These are phyloP conservation scores for Atta colombica DNA, from an alignment of 1,140 invertebrate species.

Conservation along the genomic window DNA sequence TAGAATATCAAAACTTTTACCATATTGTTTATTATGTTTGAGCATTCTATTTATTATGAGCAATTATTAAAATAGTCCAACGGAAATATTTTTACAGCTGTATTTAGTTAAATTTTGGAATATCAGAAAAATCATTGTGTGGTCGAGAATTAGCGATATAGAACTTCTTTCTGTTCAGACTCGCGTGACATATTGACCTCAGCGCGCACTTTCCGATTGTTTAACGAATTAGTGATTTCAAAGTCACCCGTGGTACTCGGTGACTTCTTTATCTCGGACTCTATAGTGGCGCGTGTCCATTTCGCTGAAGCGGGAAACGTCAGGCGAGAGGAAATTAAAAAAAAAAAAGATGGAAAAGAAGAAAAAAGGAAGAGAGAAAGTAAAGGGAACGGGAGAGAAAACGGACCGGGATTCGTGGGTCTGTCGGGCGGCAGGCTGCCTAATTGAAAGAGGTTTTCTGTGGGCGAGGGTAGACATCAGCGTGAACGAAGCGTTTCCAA, in stretches of 20 bases:
- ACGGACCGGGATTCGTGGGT: constrained; percentile 42
- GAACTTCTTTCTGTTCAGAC: too few species aligned
- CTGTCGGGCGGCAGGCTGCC: constrained; percentile 70
- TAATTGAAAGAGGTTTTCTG: constrained; percentile 83
- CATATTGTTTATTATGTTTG: too few species aligned
- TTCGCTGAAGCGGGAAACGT: constrained; percentile 32
- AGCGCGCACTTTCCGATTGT: not conserved
- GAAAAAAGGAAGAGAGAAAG: constrained; percentile 56
- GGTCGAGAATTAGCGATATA: too few species aligned
- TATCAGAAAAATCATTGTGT: too few species aligned
- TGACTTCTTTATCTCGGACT: constrained; percentile 15
- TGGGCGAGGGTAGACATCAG: constrained; percentile 79
- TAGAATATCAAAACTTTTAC: too few species aligned
- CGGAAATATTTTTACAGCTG: too few species aligned
- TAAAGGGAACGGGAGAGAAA: constrained; percentile 67
- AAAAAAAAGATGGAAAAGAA: not conserved
- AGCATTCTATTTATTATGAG: too few species aligned
- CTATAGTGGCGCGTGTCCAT: constrained; percentile 2
- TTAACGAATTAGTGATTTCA: constrained; percentile 54
- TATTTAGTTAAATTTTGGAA: too few species aligned
- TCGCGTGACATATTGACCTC: constrained; percentile 38
- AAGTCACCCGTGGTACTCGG: constrained; percentile 38
- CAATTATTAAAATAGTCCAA: too few species aligned
- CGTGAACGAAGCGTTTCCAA: constrained; percentile 84
- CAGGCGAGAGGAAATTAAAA: not conserved